phyloP scores from a whole-genome alignment of 2,888 invertebrate genomes.

The Calameuta idolon region DNA sequence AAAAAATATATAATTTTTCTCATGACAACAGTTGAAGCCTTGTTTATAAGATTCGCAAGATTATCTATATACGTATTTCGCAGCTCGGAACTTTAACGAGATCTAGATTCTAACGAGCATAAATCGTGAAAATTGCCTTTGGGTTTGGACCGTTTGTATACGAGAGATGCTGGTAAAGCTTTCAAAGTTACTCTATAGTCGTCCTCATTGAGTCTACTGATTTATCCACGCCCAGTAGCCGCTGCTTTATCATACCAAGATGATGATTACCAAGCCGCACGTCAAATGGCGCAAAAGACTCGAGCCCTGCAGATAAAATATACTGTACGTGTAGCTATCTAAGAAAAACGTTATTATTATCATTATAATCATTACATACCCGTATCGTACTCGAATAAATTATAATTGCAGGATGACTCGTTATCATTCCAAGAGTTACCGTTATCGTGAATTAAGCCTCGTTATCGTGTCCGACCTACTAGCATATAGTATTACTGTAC shows the following conservation, averaged over 20 bases:
- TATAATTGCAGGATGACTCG: constrained; percentile 45
- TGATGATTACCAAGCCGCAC: constrained; percentile 58
- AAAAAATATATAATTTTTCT: not conserved
- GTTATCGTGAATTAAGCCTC: not conserved
- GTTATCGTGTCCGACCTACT: not conserved
- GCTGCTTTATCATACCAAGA: constrained; percentile 56
- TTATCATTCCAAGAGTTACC: constrained; percentile 20
- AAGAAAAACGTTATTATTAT: not conserved
- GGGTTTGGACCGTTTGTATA: not conserved
- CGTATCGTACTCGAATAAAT: constrained; percentile 51
- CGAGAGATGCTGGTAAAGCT: constrained; percentile 14
- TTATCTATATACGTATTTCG: not conserved
- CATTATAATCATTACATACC: constrained; percentile 16
- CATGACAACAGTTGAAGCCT: not conserved
- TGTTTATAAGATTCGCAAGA: not conserved
- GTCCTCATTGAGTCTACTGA: constrained; percentile 46
- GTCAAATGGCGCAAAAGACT: constrained; percentile 47
- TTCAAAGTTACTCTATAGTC: constrained; percentile 25
- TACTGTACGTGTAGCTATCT: constrained; percentile 9
- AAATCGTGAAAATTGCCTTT: not conserved
- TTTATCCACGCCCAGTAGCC: constrained; percentile 65
- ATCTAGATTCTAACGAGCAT: not conserved
- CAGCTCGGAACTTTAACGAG: not conserved
- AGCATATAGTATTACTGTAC: not conserved
- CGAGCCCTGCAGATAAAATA: constrained; percentile 27